phyloP scores from a whole-genome alignment of 2,113 vertebrate species.

The Aptenodytes patagonicus region DNA sequence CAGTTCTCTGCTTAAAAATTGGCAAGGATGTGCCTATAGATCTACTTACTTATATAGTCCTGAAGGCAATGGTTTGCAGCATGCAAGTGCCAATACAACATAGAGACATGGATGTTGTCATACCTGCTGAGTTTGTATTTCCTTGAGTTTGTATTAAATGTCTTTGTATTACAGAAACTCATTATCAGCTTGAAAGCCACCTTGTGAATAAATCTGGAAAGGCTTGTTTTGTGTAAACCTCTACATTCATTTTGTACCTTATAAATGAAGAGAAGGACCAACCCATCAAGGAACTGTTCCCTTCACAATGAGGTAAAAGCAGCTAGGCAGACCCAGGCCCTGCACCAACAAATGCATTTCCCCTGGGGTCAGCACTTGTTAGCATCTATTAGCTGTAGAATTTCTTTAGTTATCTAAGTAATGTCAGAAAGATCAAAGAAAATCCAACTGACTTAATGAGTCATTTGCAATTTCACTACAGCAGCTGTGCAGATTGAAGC shows the following conservation, averaged over 20 bases:
- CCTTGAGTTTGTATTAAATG: not conserved
- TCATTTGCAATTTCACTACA: constrained; percentile 37
- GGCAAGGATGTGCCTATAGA: not conserved
- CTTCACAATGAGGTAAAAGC: not conserved
- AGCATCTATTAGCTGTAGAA: constrained; percentile 10
- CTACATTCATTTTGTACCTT: not conserved
- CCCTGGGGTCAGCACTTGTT: not conserved
- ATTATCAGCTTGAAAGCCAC: not conserved
- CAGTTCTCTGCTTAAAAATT: not conserved
- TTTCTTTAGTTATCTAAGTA: constrained; percentile 11
- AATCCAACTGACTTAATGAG: constrained; percentile 19
- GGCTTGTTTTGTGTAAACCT: not conserved
- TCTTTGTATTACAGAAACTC: not conserved
- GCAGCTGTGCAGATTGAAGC: not conserved
- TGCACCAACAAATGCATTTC: not conserved
- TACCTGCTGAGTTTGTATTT: not conserved
- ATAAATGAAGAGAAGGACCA: not conserved
- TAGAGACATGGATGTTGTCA: not conserved
- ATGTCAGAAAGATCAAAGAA: constrained; percentile 41
- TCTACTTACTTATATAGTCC: not conserved
- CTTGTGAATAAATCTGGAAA: not conserved
- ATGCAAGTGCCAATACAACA: not conserved
- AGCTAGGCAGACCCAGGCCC: not conserved
- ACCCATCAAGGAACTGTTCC: not conserved
- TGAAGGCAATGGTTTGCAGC: not conserved